Percentiles rank a stretch among this genome's conserved stretches.
These are phyloP conservation scores for Nycteola revayana DNA, from an alignment of 2,888 invertebrate genomes.

Conservation along the genomic window DNA sequence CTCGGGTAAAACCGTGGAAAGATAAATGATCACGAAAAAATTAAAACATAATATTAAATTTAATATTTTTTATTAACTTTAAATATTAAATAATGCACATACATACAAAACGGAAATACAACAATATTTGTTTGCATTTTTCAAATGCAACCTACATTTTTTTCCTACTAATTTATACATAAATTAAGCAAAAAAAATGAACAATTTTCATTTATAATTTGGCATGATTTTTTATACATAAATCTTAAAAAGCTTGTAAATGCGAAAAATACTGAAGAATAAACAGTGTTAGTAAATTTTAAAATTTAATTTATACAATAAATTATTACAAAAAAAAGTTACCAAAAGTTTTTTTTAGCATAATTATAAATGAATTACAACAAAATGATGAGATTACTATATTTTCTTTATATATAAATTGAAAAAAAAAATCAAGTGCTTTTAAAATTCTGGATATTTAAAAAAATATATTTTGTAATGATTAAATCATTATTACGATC, in stretches of 20 bases:
- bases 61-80: conserved; percentile 35
- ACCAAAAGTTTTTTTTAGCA: no score
- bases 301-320: no score
- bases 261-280: neutral
- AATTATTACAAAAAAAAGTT: no score
- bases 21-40: conserved; percentile 1
- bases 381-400: no score
- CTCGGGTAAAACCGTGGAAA: no score
- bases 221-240: neutral
- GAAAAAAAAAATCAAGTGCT: no score
- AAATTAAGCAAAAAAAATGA: conserved; percentile 5
- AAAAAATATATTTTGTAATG: no score
- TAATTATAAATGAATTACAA: no score
- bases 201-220: neutral
- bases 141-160: conserved; percentile 22
- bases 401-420: no score
- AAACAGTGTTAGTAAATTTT: no score
- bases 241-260: conserved; percentile 1
- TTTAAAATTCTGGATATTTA: no score
- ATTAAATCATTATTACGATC: no score
- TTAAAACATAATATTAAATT: conserved; percentile 11
- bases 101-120: conserved; percentile 28
- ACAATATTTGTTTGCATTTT: conserved; percentile 20
- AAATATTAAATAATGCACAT: conserved; percentile 35
- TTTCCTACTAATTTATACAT: conserved; percentile 15